Evolutionary conservation across 2,888 invertebrate genomes (phyloP).

Genomic region (Priocnemis perturbator): DNA sequence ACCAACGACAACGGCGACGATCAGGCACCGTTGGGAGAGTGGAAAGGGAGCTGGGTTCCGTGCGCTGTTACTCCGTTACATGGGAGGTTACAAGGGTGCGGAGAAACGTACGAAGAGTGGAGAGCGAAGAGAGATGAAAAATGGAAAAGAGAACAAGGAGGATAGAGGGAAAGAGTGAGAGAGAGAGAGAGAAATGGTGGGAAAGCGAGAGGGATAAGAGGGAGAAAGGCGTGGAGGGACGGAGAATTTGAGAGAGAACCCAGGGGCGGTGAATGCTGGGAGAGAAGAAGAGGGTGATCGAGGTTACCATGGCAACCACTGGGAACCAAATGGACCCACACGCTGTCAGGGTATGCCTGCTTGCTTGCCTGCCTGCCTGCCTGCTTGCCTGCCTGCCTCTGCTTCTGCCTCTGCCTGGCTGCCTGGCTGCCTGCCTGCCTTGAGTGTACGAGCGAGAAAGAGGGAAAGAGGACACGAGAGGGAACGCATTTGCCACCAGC

Average conservation of each 20-base stretch:
- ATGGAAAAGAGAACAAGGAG: slow-evolving; percentile 14
- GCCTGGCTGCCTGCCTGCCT: slow-evolving; percentile 34
- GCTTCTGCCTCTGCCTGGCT: slow-evolving; percentile 4
- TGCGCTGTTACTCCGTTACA: slow-evolving; percentile 10
- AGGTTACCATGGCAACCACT: slow-evolving; percentile 62
- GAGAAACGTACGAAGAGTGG: slow-evolving; percentile 14
- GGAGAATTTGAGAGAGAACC: slow-evolving; percentile 20
- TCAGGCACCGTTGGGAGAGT: slow-evolving; percentile 17
- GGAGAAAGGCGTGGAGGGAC: slow-evolving; percentile 1
- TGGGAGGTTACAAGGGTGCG: slow-evolving; percentile 11
- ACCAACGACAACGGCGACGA: slow-evolving; percentile 33
- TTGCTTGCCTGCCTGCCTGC: slow-evolving; percentile 5
- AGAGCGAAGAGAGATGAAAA: slow-evolving; percentile 26
- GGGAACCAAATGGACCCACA: slow-evolving; percentile 62
- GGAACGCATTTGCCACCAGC: slow-evolving; percentile 37
- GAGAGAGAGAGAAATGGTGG: slow-evolving; percentile 14
- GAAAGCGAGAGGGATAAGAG: slow-evolving; percentile 15
- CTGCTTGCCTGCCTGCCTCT: slow-evolving; percentile 19
- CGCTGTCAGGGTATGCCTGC: slow-evolving; percentile 47
- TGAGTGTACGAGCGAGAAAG: slow-evolving; percentile 37
- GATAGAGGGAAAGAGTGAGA: slow-evolving; percentile 12
- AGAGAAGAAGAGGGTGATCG: slow-evolving; percentile 58
- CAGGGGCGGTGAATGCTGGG: slow-evolving; percentile 36
- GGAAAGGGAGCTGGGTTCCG: slow-evolving; percentile 15
- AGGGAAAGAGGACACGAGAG: slow-evolving; percentile 36